phyloP scores from a whole-genome alignment of 2,113 vertebrate species.

The Regulus satrapa region DNA sequence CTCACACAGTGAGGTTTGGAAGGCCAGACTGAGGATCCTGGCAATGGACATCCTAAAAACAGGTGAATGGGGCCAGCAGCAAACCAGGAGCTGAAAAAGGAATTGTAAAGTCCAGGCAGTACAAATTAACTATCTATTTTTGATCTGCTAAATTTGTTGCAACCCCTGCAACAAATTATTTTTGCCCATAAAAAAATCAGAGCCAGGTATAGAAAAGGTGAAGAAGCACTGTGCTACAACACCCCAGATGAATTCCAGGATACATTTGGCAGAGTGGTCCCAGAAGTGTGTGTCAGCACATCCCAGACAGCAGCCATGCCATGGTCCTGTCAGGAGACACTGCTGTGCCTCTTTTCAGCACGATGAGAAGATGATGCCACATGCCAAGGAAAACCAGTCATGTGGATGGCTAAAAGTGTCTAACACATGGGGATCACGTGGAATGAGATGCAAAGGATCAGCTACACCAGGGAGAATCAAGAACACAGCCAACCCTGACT shows the following conservation, averaged over 20 bases:
- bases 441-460: not conserved
- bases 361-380: not conserved
- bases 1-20: not conserved
- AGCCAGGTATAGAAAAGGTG: not conserved
- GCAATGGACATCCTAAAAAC: not conserved
- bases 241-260: not conserved
- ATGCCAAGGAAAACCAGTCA: not conserved
- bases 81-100: not conserved
- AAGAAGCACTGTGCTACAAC: not conserved
- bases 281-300: not conserved
- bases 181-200: not conserved
- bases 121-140: not conserved
- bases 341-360: not conserved
- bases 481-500: not conserved
- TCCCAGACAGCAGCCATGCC: not conserved
- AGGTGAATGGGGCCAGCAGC: not conserved
- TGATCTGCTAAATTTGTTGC: not conserved
- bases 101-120: not conserved
- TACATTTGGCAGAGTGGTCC: accelerated
- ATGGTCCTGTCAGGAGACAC: not conserved
- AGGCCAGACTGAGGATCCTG: constrained; percentile 29
- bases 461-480: not conserved
- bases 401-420: not conserved
- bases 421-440: not conserved
- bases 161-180: not conserved